Base-by-base conservation (phyloP, 1,140 invertebrate species). In the Hyles vespertilio region DNA sequence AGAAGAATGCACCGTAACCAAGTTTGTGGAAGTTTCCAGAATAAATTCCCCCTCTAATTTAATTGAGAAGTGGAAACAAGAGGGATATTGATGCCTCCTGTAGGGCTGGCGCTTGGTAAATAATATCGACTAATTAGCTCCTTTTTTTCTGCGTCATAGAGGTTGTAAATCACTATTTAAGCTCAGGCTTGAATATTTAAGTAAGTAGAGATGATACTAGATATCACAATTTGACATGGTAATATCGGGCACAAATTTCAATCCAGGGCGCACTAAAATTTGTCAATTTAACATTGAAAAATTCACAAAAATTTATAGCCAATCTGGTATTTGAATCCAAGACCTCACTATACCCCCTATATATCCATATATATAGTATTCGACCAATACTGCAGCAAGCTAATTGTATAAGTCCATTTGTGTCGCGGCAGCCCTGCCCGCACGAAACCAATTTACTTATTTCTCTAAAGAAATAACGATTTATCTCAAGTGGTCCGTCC, bases 401-500 rank as follows among this genome's bases (percentile, higher is more conserved):
- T 22, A 22, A 22, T 22, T 22, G 2, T 22, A 22, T 22, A 22
- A 22, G 2, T 22, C 46, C 4, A 47, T 8, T 47, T 47, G 10
- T 11, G 10, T 9, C 36, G 49, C 3, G 5, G 6, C 48, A 50
- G 58, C 44, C 52, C 45, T 11, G 5, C 34, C n/a, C 7, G 22
- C 51, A n/a, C 36, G 52, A 59, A 58, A 70, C 59, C 63, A 68
- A 73, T 70, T 64, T 55, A 63, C 59, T 64, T 63, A 58, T 66
- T 67, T 46, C 61, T 51, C 49, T 59, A 3, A 68, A 68, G 62
- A 69, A 74, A 73, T 71, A 70, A 65, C 58, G 50, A 66, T 66
- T 74, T 69, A 72, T 63, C 49, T 71, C 54, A 65, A 78, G 73
- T 67, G 67, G 54, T 65, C 55, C 33, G 54, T 63, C 46, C 51